phyloP scores from a whole-genome alignment of 2,888 invertebrate genomes.

The Ditula angustiorana region DNA sequence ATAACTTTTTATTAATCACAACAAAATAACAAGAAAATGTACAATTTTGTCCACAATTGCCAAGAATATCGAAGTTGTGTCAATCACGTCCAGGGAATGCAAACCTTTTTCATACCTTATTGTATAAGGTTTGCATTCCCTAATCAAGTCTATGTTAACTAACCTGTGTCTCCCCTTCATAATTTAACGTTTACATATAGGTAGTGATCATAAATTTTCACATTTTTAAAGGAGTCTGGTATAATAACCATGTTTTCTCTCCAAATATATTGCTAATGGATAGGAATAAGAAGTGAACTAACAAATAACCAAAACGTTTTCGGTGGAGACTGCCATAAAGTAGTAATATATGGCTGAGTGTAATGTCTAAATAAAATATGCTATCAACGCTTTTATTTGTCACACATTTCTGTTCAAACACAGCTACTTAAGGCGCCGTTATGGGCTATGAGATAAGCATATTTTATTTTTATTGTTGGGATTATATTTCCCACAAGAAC shows the following conservation, averaged over 20 bases:
- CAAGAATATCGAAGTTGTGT: too few relatives aligned
- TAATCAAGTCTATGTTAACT: too few relatives aligned
- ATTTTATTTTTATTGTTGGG: slow-evolving; percentile 67
- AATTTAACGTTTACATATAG: neutral
- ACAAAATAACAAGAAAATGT: too few relatives aligned
- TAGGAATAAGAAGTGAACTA: slow-evolving; percentile 13
- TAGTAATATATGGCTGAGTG: slow-evolving; percentile 26
- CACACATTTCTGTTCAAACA: slow-evolving; percentile 59
- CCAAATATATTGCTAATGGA: slow-evolving; percentile 11
- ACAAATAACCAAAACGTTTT: slow-evolving; percentile 25
- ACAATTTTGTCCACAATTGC: too few relatives aligned
- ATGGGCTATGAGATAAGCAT: slow-evolving; percentile 61
- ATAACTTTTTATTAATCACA: too few relatives aligned
- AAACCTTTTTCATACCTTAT: too few relatives aligned
- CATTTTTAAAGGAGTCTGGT: neutral
- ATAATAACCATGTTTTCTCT: neutral
- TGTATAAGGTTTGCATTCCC: too few relatives aligned
- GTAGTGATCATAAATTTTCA: neutral
- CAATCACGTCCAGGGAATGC: too few relatives aligned
- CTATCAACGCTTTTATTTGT: slow-evolving; percentile 55
- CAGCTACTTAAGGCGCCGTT: slow-evolving; percentile 60
- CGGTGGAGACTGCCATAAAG: slow-evolving; percentile 17
- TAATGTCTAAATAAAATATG: slow-evolving; percentile 38
- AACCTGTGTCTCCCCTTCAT: neutral
- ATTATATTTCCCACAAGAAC: slow-evolving; percentile 17